phyloP scores from a whole-genome alignment of 1,140 invertebrate species.

The Cotesia vestalis region DNA sequence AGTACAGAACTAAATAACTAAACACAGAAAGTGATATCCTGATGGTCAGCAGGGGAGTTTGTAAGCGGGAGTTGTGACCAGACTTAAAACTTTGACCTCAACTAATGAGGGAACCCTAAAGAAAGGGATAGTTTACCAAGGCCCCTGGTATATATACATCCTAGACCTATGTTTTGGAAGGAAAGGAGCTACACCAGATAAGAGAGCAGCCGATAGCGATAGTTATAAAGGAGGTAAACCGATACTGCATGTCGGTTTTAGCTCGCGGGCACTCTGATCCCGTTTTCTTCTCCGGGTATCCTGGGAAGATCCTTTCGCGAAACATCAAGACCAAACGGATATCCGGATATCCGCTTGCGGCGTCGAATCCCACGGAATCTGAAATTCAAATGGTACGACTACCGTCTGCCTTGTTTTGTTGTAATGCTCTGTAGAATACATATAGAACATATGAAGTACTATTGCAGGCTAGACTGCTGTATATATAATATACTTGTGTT shows the following conservation, averaged over 20 bases:
- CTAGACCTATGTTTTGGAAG: too few relatives aligned
- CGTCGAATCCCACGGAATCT: conserved; percentile 45
- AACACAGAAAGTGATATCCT: too few relatives aligned
- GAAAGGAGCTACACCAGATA: not conserved
- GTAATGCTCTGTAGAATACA: conserved; percentile 22
- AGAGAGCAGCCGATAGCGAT: not conserved
- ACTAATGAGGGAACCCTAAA: conserved; percentile 7
- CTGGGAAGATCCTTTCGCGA: conserved; percentile 38
- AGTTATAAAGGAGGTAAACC: not conserved
- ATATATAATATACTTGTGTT: conserved; percentile 41
- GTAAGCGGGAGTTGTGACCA: too few relatives aligned
- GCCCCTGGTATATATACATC: too few relatives aligned
- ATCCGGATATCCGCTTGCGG: conserved; percentile 54
- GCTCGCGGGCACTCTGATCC: conserved; percentile 10
- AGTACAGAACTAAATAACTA: too few relatives aligned
- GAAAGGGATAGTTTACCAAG: not conserved
- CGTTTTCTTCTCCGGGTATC: not conserved
- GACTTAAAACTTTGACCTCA: not conserved
- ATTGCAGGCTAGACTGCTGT: conserved; percentile 14
- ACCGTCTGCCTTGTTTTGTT: conserved; percentile 32
- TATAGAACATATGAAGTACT: conserved; percentile 3
- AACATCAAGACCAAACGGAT: conserved; percentile 49
- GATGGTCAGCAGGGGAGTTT: too few relatives aligned
- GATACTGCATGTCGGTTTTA: conserved; percentile 1
- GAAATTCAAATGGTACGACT: conserved; percentile 62